Conservation (phyloP, 1,140 invertebrate genomes). For the Aphelenchoides besseyi region DNA sequence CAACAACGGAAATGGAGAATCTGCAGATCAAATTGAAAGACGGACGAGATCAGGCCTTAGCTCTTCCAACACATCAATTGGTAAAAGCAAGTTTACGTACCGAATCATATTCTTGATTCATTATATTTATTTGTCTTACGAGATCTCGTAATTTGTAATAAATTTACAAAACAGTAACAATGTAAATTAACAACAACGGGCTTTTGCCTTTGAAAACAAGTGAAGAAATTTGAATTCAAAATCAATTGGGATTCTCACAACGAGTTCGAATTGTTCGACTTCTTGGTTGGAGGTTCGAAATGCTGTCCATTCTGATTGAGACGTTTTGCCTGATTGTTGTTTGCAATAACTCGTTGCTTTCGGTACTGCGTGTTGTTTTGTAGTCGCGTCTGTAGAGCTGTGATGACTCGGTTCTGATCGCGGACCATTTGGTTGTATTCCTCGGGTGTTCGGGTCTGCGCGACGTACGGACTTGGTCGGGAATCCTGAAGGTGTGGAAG, state of each 20-base stretch:
- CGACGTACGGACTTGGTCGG: not conserved
- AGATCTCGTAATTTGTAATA: not conserved
- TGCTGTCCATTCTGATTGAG: not conserved
- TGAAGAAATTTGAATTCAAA: not conserved
- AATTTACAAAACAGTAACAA: not conserved
- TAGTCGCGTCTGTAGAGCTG: not conserved
- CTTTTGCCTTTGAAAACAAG: too few relatives aligned
- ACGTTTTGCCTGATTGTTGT: not conserved
- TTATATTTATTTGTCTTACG: not conserved
- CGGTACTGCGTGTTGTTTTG: not conserved
- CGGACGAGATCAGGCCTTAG: not conserved
- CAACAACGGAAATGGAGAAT: not conserved
- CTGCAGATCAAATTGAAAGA: not conserved
- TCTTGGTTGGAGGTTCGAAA: not conserved
- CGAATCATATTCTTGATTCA: not conserved
- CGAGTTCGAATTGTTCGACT: not conserved
- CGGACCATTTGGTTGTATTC: not conserved
- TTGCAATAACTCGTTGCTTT: not conserved
- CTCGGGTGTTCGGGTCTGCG: not conserved
- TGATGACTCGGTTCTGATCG: constrained; percentile 3
- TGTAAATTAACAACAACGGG: not conserved
- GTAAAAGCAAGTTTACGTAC: not conserved
- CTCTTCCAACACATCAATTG: not conserved
- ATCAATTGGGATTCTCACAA: not conserved
- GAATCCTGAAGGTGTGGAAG: not conserved